Evolutionary conservation across 2,113 vertebrate species (phyloP), one percentile per base, ranked within the genome.

Genomic region (Dicaeum eximium): DNA sequence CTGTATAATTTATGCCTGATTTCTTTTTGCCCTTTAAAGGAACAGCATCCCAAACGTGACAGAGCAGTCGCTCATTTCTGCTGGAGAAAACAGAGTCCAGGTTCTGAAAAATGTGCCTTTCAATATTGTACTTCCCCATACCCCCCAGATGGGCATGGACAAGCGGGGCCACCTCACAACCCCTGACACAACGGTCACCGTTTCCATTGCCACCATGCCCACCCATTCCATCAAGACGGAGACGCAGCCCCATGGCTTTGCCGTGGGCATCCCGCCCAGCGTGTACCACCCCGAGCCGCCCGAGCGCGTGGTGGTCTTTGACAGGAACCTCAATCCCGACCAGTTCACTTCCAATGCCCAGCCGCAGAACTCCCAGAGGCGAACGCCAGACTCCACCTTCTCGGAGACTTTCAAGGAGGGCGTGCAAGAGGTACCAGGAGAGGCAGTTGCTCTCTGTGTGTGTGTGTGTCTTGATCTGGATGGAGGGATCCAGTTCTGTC

Each of bases 321-420:
- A 99, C 85, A 98, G 99, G 48, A 99, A 98, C 88, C 98, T 99
- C 77, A 92, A 78, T 42, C 94, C 98, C 1, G 99, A 97, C 94
- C 99, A 99, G 97, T 99, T 99, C 96, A 98, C 88, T 94, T 98
- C 99, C 44, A 98, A 57, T 91, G 84, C 96, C 53, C 98, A 98
- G 42, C 97, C 98, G 25, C 98, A 98, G 3, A 98, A 84, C 42
- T 98, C 98, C 58, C 99, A 99, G 93, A 97, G 99, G 69, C 98
- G 99, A 44, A 99, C 99, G 1, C 99, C 99, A 1, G 99, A 99
- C 97, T 99, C 99, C 78, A 99, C 99, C 90, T 99, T 99, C 98
- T 98, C 99, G 0, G 99, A 99, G 97, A 98, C 98, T 83, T 99
- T 98, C 98, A 99, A 99, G 98, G 99, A 99, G 75, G 97, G 98